Base-by-base conservation (phyloP, 2,113 vertebrate genomes). In the Hippocampus abdominalis region DNA sequence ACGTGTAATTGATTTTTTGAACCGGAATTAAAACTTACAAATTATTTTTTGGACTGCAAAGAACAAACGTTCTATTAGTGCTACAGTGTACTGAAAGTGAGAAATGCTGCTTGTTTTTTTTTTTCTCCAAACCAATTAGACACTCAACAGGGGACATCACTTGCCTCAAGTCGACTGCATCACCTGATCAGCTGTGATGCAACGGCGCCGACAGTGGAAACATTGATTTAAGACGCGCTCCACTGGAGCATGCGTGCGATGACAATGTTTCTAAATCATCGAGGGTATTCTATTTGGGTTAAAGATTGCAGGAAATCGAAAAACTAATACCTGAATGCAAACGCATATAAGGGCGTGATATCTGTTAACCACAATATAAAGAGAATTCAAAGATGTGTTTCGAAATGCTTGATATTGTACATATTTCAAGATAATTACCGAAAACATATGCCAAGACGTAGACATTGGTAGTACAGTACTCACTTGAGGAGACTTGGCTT, bases 81-180 rank as follows among this genome's bases (percentile, higher is more conserved):
- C 63, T 46, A 32, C 13, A 18, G 57, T 60, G 62, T 27, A 46
- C 16, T 44, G 40, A 64, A 46, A 44, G n/a, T 25, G 40, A 8
- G 63, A 46, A 46, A 64, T 23, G n/a, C 15, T 42, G 8, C 48
- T 64, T 42, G 23, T 16, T 44, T 46, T 46, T 42, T 15, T 40
- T 15, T 25, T 64, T 46, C 48, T 42, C 12, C 23, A 64, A 64
- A 64, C 63, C 63, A 64, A 46, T 64, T 64, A 64, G 63, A 25
- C 27, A 9, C 63, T 64, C 63, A 44, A 16, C 40, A 46, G 63
- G 63, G 63, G 63, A 48, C n/a, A 13, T 64, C 42, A 25, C 63
- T 64, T 27, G 63, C 63, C 63, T 46, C 40, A 16, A 46, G 63
- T 46, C 42, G 15, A 46, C 42, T 27, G 63, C 40, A 20, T 64